A percentile compares a stretch with the other conserved stretches of the same genome.
Conservation (phyloP, 2,113 vertebrate genomes). For the rat (Rattus norvegicus) region GRCr8 NC_086039.1:6738001-6738500, state of each 20-base stretch:
- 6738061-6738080: not conserved
- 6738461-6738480: too few relatives aligned
- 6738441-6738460: too few relatives aligned
- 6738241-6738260: not conserved
- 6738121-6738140: not conserved
- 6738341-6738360: not conserved
- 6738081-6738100: not conserved
- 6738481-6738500: too few relatives aligned
- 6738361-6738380: not conserved
- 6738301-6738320: not conserved
- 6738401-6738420: too few relatives aligned
- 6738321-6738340: not conserved
- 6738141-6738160: not conserved
- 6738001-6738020: not conserved
- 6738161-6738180: not conserved
- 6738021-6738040: not conserved
- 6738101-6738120: not conserved
- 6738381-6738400: too few relatives aligned
- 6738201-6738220: not conserved
- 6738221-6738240: not conserved
- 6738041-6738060: not conserved
- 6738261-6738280: not conserved
- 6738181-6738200: not conserved
- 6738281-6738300: not conserved
- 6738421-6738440: too few relatives aligned